Conservation (phyloP, 2,888 invertebrate genomes). For the Slavum lentiscoides region DNA sequence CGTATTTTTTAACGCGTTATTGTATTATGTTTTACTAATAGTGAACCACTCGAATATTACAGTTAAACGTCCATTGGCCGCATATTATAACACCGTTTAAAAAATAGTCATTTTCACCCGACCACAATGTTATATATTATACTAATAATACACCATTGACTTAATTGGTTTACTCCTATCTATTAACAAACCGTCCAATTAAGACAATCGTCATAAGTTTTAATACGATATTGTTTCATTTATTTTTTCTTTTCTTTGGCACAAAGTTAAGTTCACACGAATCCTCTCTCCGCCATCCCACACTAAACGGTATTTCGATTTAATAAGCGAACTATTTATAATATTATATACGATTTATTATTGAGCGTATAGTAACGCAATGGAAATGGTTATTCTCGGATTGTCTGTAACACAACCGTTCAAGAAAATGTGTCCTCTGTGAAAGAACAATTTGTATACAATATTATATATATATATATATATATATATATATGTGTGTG, state of each 20-base stretch:
- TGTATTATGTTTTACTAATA: background rate
- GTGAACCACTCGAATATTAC: background rate
- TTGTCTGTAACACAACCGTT: too few species aligned
- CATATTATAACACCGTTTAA: background rate
- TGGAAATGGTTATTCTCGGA: too few species aligned
- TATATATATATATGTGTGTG: too few species aligned
- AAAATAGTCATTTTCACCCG: conserved; percentile 1
- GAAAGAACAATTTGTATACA: too few species aligned
- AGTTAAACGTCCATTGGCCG: background rate
- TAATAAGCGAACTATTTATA: background rate
- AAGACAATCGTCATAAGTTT: conserved; percentile 1
- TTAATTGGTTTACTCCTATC: background rate
- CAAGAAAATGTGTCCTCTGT: too few species aligned
- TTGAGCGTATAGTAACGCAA: too few species aligned
- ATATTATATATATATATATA: too few species aligned
- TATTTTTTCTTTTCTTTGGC: background rate
- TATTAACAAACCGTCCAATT: conserved; percentile 10
- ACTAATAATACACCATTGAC: background rate
- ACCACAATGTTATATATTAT: too few species aligned
- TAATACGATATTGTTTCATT: background rate
- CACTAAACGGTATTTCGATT: background rate
- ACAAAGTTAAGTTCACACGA: conserved; percentile 2
- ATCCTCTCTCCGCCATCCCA: too few species aligned
- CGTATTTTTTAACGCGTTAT: background rate
- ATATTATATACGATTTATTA: too few species aligned